phyloP scores from a whole-genome alignment of 2,113 vertebrate genomes.

The Gymnarchus niloticus region DNA sequence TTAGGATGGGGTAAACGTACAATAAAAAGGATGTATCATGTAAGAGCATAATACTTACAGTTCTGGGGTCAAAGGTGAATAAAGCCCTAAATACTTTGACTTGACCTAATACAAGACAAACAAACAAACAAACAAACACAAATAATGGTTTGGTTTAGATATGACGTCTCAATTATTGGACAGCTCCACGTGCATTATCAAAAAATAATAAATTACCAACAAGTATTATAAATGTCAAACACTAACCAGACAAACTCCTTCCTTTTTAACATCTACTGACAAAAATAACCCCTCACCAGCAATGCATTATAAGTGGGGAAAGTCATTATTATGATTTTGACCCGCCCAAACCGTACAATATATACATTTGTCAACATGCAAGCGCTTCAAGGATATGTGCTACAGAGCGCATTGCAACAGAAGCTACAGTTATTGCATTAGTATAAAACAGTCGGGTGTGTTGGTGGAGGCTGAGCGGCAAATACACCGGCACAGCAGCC shows the following conservation, averaged over 20 bases:
- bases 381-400: not conserved
- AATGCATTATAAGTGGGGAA: not conserved
- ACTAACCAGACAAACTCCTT: no score
- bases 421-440: not conserved
- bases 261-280: no score
- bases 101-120: conserved; percentile 68
- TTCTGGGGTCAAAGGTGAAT: conserved; percentile 93
- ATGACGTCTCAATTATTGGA: not conserved
- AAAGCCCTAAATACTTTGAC: conserved; percentile 93
- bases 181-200: not conserved
- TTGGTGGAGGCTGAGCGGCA: not conserved
- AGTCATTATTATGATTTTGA: not conserved
- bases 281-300: no score
- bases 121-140: not conserved
- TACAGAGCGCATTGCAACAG: not conserved
- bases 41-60: conserved; percentile 66
- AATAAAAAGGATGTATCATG: not conserved
- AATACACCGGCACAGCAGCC: not conserved
- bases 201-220: not conserved
- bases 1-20: not conserved
- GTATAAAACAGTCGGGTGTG: not conserved
- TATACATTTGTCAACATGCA: not conserved
- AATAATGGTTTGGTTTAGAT: not conserved
- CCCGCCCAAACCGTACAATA: not conserved
- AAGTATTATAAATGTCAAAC: not conserved